Base-by-base conservation (phyloP, 2,113 vertebrate species). In the Phaethornis superciliosus region DNA sequence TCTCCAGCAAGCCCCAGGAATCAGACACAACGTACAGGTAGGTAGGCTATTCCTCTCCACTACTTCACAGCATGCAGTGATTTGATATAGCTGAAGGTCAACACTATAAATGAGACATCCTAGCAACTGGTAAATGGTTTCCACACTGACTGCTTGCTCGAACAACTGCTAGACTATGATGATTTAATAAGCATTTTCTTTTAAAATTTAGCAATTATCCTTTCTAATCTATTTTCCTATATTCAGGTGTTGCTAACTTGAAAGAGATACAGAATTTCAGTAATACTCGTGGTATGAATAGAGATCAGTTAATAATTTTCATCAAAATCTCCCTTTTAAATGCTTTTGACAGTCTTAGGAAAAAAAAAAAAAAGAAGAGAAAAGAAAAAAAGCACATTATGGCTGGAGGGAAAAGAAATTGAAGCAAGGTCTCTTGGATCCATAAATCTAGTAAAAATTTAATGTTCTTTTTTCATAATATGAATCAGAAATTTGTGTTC, bases 91-190 rank as follows among this genome's bases (percentile, higher is more conserved):
- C 77, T 87, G 86, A 89, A 76, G 88, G 92, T 84, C 54, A 27
- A 71, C 83, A 32, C 40, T 56, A 33, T 33, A 92, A 93, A 95
- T 85, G 86, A 96, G 89, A 92, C 94, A 92, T 81, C 77, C 74
- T 87, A 95, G 94, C 95, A 94, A 96, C 80, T 93, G 85, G 56
- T 46, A 95, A 93, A 86, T 86, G 81, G 86, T 86, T 94, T 92
- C 83, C 81, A 86, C 68, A 60, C 65, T 87, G 69, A 44, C 87
- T 92, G 81, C 54, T 75, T 90, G 44, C 69, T 93, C 60, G 75
- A 93, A 92, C 77, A 79, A 67, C 74, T 46, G 27, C 9, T 88
- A 78, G 54, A 32, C 69, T 54, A 32, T 21, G 56, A 56, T 94
- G 86, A 94, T 93, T 93, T 84, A 95, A 86, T 81, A 87, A 81